Conservation (phyloP, 1,140 invertebrate species). For the Arion vulgaris region DNA sequence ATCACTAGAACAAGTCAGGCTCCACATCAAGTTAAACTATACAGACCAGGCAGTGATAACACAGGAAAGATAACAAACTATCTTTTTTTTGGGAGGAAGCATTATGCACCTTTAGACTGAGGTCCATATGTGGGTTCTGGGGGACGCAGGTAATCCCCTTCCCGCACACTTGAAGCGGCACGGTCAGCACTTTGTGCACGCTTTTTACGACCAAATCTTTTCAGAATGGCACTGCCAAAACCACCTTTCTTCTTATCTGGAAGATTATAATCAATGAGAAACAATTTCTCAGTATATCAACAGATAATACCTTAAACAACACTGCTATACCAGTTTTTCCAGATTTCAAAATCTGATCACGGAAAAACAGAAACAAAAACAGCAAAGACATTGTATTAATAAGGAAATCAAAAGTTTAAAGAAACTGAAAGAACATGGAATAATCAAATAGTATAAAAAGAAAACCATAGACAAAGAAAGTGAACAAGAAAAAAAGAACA, state of each 20-base stretch:
- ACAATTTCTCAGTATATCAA: conserved; percentile 12
- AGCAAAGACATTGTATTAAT: too few species aligned
- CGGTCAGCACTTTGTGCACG: conserved; percentile 63
- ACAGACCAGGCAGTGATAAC: not conserved
- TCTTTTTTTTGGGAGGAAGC: not conserved
- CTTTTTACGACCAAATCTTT: conserved; percentile 62
- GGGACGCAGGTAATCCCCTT: conserved; percentile 56
- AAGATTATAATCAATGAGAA: conserved; percentile 37
- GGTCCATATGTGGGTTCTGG: conserved; percentile 51
- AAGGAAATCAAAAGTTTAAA: too few species aligned
- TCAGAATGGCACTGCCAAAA: conserved; percentile 54
- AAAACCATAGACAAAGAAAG: too few species aligned
- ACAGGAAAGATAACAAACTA: not conserved
- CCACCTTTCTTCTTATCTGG: conserved; percentile 64
- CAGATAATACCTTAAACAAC: not conserved
- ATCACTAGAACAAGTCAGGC: not conserved
- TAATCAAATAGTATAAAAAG: too few species aligned
- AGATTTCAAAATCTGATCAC: too few species aligned
- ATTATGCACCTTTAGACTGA: conserved; percentile 56
- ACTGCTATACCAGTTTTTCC: too few species aligned
- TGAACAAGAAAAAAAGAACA: too few species aligned
- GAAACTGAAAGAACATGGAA: too few species aligned
- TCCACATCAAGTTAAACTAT: not conserved
- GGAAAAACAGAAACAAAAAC: too few species aligned
- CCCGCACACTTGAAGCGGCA: conserved; percentile 47